These are phyloP conservation scores for Drosophila sp. DNA, from an alignment of 1,140 invertebrate species.

Conservation along the genomic window DNA sequence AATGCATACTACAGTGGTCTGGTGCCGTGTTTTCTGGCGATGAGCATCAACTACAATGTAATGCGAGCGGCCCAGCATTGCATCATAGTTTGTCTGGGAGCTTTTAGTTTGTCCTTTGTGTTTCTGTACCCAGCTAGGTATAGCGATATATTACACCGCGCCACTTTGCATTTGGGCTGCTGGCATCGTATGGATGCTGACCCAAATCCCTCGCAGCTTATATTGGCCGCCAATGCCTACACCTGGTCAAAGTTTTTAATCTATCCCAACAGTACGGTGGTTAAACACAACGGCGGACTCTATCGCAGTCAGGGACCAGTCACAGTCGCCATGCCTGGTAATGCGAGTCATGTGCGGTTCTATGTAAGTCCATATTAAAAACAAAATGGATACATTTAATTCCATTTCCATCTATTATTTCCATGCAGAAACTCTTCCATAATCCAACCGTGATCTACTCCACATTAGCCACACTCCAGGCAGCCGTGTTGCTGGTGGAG, in stretches of 20 bases:
- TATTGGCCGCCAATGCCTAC: slow-evolving; percentile 60
- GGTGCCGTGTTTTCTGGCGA: slow-evolving; percentile 94
- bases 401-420: slow-evolving; percentile 1
- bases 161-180: slow-evolving; percentile 93
- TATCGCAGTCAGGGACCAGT: slow-evolving; percentile 91
- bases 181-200: slow-evolving; percentile 88
- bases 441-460: slow-evolving; percentile 93
- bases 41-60: slow-evolving; percentile 93
- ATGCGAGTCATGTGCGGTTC: slow-evolving; percentile 91
- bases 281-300: slow-evolving; percentile 90
- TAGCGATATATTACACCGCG: slow-evolving; percentile 94
- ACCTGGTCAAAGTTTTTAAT: slow-evolving; percentile 89
- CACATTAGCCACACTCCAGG: slow-evolving; percentile 89
- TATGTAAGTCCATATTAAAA: slow-evolving; percentile 88
- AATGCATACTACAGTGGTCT: slow-evolving; percentile 97
- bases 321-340: slow-evolving; percentile 91
- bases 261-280: slow-evolving; percentile 91
- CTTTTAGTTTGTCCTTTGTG: slow-evolving; percentile 91
- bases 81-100: slow-evolving; percentile 91
- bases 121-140: slow-evolving; percentile 90
- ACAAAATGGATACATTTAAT: background rate
- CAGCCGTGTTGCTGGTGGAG: slow-evolving; percentile 89
- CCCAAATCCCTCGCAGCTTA: slow-evolving; percentile 46
- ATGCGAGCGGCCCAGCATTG: slow-evolving; percentile 93
- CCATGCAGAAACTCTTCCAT: slow-evolving; percentile 91